Percentiles rank a stretch among this genome's conserved stretches.
These are phyloP conservation scores for Drosophila jambulina DNA, from an alignment of 1,140 invertebrate species.

Conservation along the genomic window DNA sequence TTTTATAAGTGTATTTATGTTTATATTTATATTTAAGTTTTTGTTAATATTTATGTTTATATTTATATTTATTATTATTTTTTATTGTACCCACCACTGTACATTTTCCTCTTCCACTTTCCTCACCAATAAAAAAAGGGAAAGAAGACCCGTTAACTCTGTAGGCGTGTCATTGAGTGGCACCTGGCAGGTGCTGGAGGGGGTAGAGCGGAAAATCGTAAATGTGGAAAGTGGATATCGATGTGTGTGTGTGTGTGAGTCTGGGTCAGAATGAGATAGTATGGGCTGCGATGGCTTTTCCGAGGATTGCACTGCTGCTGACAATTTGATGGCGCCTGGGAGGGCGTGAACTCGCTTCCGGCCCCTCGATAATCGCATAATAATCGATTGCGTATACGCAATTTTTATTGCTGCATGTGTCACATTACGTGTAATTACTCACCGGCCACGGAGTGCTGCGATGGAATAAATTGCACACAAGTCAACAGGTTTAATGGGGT, in stretches of 20 bases:
- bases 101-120: not conserved
- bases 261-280: not conserved
- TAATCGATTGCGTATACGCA: constrained; percentile 39
- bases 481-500: constrained; percentile 22
- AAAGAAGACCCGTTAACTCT: constrained; percentile 4
- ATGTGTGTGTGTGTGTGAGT: not conserved
- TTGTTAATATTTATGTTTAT: not conserved
- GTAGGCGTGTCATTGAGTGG: constrained; percentile 45
- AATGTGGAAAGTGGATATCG: constrained; percentile 4
- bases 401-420: constrained; percentile 47
- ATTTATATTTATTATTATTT: not conserved
- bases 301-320: constrained; percentile 22
- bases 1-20: not conserved
- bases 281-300: not conserved
- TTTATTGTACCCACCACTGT: not conserved
- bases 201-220: constrained; percentile 8
- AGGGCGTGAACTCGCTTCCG: constrained; percentile 11
- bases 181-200: constrained; percentile 12
- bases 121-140: not conserved
- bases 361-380: constrained; percentile 14
- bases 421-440: constrained; percentile 24
- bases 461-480: constrained; percentile 11
- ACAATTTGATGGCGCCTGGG: constrained; percentile 34
- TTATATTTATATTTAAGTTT: not conserved
- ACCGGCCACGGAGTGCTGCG: not conserved